A percentile compares a stretch with the other conserved stretches of the same genome.
Evolutionary conservation across 2,113 vertebrate species (phyloP).

Genomic region (Hirundichthys speculiger): DNA sequence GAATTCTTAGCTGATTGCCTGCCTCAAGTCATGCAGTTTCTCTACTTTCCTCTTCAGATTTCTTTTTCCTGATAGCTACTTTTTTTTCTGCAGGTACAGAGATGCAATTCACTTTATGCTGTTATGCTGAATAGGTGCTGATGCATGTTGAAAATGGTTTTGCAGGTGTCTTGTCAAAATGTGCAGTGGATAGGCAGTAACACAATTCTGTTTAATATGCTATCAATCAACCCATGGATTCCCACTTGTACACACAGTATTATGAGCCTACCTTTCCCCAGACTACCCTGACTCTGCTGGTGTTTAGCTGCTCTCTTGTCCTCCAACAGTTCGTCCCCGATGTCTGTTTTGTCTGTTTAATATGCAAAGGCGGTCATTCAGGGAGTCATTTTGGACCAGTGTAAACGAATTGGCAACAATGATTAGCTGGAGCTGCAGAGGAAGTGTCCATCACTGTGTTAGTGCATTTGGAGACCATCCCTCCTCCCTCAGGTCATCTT

Average conservation of each 20-base stretch:
- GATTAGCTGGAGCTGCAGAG: constrained; percentile 73
- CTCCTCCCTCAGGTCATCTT: constrained; percentile 53
- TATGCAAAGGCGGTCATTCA: constrained; percentile 75
- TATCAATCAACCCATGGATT: constrained; percentile 62
- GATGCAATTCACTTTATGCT: constrained; percentile 62
- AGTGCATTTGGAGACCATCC: constrained; percentile 63
- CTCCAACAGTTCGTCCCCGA: constrained; percentile 61
- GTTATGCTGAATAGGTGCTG: constrained; percentile 75
- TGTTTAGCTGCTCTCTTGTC: constrained; percentile 55
- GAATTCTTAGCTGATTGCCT: constrained; percentile 78
- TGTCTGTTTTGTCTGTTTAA: constrained; percentile 76
- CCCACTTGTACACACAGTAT: constrained; percentile 55
- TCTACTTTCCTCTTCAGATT: constrained; percentile 65
- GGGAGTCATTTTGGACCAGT: constrained; percentile 77
- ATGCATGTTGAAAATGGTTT: constrained; percentile 67
- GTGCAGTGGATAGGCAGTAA: constrained; percentile 58
- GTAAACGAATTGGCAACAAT: constrained; percentile 77
- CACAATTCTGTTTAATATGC: constrained; percentile 67
- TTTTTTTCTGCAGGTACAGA: constrained; percentile 30
- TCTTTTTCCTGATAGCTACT: constrained; percentile 66
- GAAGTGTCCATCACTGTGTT: constrained; percentile 71
- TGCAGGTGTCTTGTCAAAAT: constrained; percentile 70
- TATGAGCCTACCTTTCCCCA: constrained; percentile 54
- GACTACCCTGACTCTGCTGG: constrained; percentile 48
- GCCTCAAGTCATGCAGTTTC: constrained; percentile 76